Base-by-base conservation (phyloP, 2,797 vertebrate species). In the Periophthalmus magnuspinnatus region DNA sequence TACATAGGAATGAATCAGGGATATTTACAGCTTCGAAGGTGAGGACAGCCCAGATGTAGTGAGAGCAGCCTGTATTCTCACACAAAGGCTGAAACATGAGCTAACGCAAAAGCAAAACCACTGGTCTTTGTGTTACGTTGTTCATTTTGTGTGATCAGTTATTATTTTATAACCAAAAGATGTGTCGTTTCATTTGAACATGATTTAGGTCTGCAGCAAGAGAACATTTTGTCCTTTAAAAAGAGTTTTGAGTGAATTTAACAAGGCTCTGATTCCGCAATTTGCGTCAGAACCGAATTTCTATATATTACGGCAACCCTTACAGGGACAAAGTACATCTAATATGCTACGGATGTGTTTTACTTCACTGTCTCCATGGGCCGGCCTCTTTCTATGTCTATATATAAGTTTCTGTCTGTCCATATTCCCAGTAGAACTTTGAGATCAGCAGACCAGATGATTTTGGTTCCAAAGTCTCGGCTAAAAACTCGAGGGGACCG, bases 101-200 rank as follows among this genome's bases (percentile, higher is more conserved):
- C n/a, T 2, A 36, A 60, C 8, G 8, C n/a, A 36, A 1, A 2
- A 1, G n/a, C 10, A 22, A 22, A 6, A 61, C 13, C 59, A 13
- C 11, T 62, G 1, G 56, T 50, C 41, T 34, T 21, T 47, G 19
- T 72, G 41, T 11, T 2, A 17, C 13, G 16, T 48, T 0, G 9
- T 33, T 68, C 63, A 24, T 62, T 74, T 6, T 69, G 19, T 33
- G 0, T 19, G 69, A 9, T 71, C 9, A 10, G 67, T 47, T 22
- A 69, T 81, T 1, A 72, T 21, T 14, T 60, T 57, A 59, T 19
- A 1, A 59, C 32, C 5, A 21, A 22, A 11, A 50, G 6, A 50
- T 50, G 50, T 5, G 52, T 11, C 52, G 10, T 54, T 54, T 54
- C n/a, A 22, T 22, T 22, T 8, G n/a, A 54, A 32, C 22, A 17